Base-by-base conservation (phyloP, 2,113 vertebrate genomes). In the human region DNA sequence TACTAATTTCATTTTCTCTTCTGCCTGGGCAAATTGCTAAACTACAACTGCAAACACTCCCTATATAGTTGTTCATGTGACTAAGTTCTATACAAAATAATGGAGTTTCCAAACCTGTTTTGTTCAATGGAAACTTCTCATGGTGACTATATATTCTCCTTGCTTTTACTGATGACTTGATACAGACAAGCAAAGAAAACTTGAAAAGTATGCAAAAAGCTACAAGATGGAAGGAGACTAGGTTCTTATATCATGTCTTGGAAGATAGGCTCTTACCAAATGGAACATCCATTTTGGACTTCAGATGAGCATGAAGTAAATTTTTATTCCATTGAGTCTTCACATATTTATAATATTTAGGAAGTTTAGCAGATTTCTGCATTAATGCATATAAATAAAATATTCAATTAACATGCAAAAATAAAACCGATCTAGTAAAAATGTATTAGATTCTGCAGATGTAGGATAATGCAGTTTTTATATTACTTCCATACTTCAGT, bases 141-240 rank as follows among this genome's bases (percentile, higher is more conserved):
- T 1, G 13, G 3, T 40, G 14, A 66, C 7, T 3, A 5, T 27
- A 52, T 55, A 52, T 64, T 2, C 2, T 52, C 11, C 8, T 59
- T 40, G 14, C 0, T 59, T 91, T 84, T 89, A 1, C 10, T 45
- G 0, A 3, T 88, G 3, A 32, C 11, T 72, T 81, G 48, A 88
- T 68, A 11, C 1, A 84, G 38, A 50, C 0, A 73, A 87, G 32
- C 27, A 66, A 22, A 81, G 40, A 38, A 78, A 59, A 75, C 2
- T 10, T 55, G 23, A 25, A 94, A 50, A 61, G 20, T 20, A 61
- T 8, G 0, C 30, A 43, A 64, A 85, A 40, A 38, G 3, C 17
- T 80, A 35, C 4, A 80, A 55, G 1, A 43, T 9, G 6, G 61
- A 18, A 35, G 16, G 8, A 75, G 6, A 64, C 12, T 72, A 6